A percentile compares a stretch with the other conserved stretches of the same genome.
Conservation (phyloP, 2,888 invertebrate genomes). For the Drepanosiphum platanoidis region DNA sequence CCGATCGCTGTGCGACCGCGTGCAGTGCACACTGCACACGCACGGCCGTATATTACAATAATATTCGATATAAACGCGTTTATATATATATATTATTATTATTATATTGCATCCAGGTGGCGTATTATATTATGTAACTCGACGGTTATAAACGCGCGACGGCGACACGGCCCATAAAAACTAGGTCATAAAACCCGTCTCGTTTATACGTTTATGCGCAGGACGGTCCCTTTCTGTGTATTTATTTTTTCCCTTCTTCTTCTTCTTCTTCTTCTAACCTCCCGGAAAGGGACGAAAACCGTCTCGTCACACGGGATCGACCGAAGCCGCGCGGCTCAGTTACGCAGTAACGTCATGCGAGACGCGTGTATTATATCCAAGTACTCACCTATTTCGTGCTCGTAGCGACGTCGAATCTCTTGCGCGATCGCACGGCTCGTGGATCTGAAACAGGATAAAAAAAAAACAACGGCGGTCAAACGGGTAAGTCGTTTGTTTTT, state of each 20-base stretch:
- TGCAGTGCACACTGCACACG: constrained; percentile 5
- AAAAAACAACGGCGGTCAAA: background rate
- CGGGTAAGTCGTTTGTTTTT: constrained; percentile 32
- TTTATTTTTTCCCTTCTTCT: background rate
- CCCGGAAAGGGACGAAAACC: constrained; percentile 39
- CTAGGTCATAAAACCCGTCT: constrained; percentile 50
- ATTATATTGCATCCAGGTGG: constrained; percentile 41
- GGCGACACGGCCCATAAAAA: constrained; percentile 34
- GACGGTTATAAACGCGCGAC: constrained; percentile 29
- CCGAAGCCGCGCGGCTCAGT: constrained; percentile 4
- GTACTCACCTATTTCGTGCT: constrained; percentile 48
- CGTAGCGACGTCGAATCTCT: background rate
- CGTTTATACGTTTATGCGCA: background rate
- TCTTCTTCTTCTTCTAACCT: background rate
- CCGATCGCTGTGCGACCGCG: background rate
- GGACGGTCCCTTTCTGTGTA: constrained; percentile 41
- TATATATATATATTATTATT: too few relatives aligned
- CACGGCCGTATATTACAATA: too few relatives aligned
- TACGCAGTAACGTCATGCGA: constrained; percentile 21
- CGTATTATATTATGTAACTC: background rate
- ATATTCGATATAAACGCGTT: too few relatives aligned
- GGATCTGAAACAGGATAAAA: constrained; percentile 46
- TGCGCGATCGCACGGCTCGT: background rate
- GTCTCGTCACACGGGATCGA: background rate
- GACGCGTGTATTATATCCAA: too few relatives aligned